Base-by-base conservation (phyloP, 2,113 vertebrate species). In the Hepsetus odoe region DNA sequence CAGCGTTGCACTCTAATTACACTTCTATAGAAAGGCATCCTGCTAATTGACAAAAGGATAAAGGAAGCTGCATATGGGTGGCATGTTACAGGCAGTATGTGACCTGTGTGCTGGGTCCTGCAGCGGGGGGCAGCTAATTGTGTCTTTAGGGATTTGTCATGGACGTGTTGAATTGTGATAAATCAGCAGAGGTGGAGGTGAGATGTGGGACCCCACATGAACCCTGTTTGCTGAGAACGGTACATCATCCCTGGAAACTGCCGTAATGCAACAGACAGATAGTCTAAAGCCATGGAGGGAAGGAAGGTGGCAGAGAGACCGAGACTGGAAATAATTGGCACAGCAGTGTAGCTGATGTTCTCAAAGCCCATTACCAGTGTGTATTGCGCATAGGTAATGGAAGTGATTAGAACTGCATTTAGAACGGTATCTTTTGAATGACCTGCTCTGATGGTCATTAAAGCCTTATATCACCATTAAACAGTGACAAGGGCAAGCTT, bases 101-200 rank as follows among this genome's bases (percentile, higher is more conserved):
- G 80, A 86, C 88, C 83, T 82, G 81, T 83, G 77, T 77, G 56
- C 30, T 74, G 83, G 69, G 22, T 83, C 88, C 84, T 88, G 86
- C 69, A 70, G 80, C 82, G 81, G 78, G 79, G 44, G 26, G 78
- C 78, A 28, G 32, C 82, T 92, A 93, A 93, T 92, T 91, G 90
- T 89, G 85, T 91, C 91, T 92, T 90, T 85, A 87, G 91, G 88
- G 92, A 93, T 88, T 92, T 92, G 85, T 91, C 89, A 85, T 74
- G 77, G 87, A 88, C 78, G 77, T 80, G 81, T 76, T 88, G 84
- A 88, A 84, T 75, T 81, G 86, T 85, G 85, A 90, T 92, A 88
- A 88, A 91, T 92, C 88, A 90, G 68, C 77, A 81, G 76, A 72
- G 73, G 77, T 86, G 55, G 80, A 85, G 86, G 84, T 76, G 80